These are phyloP conservation scores for Clavelina lepadiformis DNA, from an alignment of 23 tunicate genomes.

Conservation along the genomic window DNA sequence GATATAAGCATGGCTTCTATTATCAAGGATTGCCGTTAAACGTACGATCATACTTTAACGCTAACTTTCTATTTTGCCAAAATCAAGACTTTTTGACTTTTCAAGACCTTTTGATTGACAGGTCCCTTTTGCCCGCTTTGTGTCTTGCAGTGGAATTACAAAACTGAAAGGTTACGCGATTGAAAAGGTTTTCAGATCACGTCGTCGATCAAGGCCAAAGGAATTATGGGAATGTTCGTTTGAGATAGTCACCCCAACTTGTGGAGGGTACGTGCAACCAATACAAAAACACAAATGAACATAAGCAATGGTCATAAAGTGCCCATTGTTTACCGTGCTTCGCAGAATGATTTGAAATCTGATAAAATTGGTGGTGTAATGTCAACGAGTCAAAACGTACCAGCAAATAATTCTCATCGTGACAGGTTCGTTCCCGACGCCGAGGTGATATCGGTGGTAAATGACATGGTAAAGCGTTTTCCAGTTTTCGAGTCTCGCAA, in stretches of 20 bases:
- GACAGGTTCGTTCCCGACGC: constrained; percentile 73
- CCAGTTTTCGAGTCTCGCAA: constrained; percentile 42
- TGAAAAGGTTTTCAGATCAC: constrained; percentile 56
- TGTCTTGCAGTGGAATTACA: constrained; percentile 36
- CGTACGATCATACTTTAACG: no score
- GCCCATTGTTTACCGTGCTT: no score
- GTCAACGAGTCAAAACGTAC: no score
- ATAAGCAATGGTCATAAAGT: no score
- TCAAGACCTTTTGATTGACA: constrained; percentile 5
- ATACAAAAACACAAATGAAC: no score
- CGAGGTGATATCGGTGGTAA: constrained; percentile 67
- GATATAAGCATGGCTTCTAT: no score
- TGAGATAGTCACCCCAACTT: constrained; percentile 82
- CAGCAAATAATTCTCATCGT: no score
- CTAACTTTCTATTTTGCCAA: no score
- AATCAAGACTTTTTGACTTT: no score
- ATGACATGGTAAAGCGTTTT: constrained; percentile 50
- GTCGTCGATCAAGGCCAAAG: constrained; percentile 53
- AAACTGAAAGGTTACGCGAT: constrained; percentile 63
- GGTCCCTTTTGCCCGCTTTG: constrained; percentile 81
- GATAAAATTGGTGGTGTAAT: no score
- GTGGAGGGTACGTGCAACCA: constrained; percentile 42
- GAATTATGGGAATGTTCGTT: constrained; percentile 86
- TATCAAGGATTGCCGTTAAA: no score
- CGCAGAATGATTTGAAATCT: no score